These are phyloP conservation scores for Brotula barbata DNA, from an alignment of 2,797 vertebrate genomes.

Conservation along the genomic window DNA sequence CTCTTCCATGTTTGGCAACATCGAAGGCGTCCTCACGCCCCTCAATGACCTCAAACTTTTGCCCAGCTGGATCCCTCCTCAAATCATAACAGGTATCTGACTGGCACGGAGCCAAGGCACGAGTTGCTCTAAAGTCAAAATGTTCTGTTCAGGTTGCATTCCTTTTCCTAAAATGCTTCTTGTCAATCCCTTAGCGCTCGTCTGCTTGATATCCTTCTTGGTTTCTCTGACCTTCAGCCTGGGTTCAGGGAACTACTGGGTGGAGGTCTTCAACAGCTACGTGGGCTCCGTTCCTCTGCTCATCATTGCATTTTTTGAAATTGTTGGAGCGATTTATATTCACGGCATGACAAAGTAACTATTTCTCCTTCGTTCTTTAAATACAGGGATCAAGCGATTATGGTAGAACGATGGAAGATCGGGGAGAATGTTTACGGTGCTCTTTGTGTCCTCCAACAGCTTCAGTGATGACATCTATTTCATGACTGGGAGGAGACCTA, in stretches of 20 bases:
- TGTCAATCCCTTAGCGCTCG: slow-evolving; percentile 66
- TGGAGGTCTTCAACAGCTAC: slow-evolving; percentile 88
- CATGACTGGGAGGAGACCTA: slow-evolving; percentile 86
- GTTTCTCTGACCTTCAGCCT: slow-evolving; percentile 82
- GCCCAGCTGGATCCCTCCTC: slow-evolving; percentile 80
- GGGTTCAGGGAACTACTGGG: slow-evolving; percentile 92
- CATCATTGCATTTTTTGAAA: slow-evolving; percentile 86
- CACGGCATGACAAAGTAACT: slow-evolving; percentile 84
- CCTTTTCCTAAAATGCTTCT: neutral
- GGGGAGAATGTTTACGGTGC: neutral
- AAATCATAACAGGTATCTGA: slow-evolving; percentile 81
- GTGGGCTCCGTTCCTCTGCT: slow-evolving; percentile 85
- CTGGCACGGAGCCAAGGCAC: neutral
- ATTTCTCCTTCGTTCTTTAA: neutral
- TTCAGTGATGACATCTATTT: slow-evolving; percentile 85
- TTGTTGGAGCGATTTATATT: slow-evolving; percentile 76
- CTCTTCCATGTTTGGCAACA: slow-evolving; percentile 92
- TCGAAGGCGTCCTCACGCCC: slow-evolving; percentile 85
- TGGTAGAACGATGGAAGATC: neutral
- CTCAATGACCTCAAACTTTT: slow-evolving; percentile 80
- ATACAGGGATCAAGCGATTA: too few species aligned
- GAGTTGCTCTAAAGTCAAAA: rapidly evolving
- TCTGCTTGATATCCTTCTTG: slow-evolving; percentile 80
- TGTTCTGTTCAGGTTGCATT: neutral
- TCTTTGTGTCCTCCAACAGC: slow-evolving; percentile 66